Evolutionary conservation across 2,797 vertebrate species (phyloP).

Genomic region (Coregonus sp.): DNA sequence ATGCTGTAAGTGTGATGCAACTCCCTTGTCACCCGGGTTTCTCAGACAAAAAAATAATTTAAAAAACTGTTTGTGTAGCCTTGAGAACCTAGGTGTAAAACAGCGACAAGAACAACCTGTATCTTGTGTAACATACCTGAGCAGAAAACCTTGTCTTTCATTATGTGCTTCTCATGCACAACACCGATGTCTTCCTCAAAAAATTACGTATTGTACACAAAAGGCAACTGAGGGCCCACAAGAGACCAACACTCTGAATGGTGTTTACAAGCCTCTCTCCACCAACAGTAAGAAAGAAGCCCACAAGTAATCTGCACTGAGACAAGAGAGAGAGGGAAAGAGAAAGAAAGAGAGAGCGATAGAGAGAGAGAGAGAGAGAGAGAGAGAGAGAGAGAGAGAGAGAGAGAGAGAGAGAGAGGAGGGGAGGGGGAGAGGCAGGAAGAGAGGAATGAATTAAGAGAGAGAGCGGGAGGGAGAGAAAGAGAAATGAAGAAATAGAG

Average conservation of each 20-base stretch:
- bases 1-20: conserved; percentile 20
- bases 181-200: conserved; percentile 28
- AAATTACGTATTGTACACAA: conserved; percentile 41
- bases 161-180: conserved; percentile 31
- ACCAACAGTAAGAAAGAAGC: conserved; percentile 39
- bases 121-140: conserved; percentile 3
- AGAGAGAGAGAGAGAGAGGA: too few relatives aligned
- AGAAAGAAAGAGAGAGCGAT: neutral
- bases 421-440: conserved; percentile 6
- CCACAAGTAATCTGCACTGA: conserved; percentile 38
- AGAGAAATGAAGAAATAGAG: neutral
- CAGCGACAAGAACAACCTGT: too few relatives aligned
- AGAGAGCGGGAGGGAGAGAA: conserved; percentile 5
- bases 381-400: conserved; percentile 5
- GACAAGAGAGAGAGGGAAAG: neutral
- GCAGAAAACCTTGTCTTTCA: conserved; percentile 28
- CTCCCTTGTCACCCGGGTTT: too few relatives aligned
- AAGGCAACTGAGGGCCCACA: conserved; percentile 42
- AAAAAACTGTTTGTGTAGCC: neutral
- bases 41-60: neutral
- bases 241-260: conserved; percentile 45
- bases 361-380: neutral
- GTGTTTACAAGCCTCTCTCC: conserved; percentile 51
- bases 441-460: neutral
- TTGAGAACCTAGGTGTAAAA: too few relatives aligned